Evolutionary conservation across 30 jellyfish, hydroid and myxozoan genomes (phyloP), one percentile per base, ranked within the genome.

Genomic region (Hydractinia symbiolongicarpus): DNA sequence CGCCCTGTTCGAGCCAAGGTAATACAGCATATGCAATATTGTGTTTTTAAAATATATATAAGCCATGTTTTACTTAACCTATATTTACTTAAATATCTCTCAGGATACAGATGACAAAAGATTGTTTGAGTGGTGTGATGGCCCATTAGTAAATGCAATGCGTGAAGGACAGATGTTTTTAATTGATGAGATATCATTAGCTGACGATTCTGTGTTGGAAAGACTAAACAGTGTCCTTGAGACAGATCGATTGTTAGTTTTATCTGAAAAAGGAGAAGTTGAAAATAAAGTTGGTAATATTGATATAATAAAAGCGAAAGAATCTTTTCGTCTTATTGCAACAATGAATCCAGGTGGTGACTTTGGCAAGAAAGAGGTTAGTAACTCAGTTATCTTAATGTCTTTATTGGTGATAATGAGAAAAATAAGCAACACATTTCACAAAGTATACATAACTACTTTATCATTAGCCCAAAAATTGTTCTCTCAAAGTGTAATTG

Each of bases 291-390:
- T 72, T 17, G 95, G 82, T 5, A 88, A 73, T 1, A 79, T 91
- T 60, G 93, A 88, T 72, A 72, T 89, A 53, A 86, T 94, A 11
- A 78, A 62, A 6, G 97, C 99, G 7, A 79, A 72, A 53, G 86
- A 82, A 21, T 44, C 78, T 16, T 94, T 94, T 73, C 88, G 96
- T 11, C 54, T 94, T 69, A 67, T 89, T 81, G 97, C 97, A 5
- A 94, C 99, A 9, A 94, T 94, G 99, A 94, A 94, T 57, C 99
- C 99, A 16, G 97, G 97, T 20, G 97, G 97, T 17, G 99, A 94
- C 79, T 94, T 76, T 72, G 99, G 99, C 17, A 94, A 94, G 83
- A 88, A 89, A 79, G 99, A 94, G 95, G 98, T 86, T 50, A 8
- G 80, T 50, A 7, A 8, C 76, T 50, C 44, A 30, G 44, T 30